Conservation (phyloP, 1,140 invertebrate genomes). For the Penaeus japonicus region DNA sequence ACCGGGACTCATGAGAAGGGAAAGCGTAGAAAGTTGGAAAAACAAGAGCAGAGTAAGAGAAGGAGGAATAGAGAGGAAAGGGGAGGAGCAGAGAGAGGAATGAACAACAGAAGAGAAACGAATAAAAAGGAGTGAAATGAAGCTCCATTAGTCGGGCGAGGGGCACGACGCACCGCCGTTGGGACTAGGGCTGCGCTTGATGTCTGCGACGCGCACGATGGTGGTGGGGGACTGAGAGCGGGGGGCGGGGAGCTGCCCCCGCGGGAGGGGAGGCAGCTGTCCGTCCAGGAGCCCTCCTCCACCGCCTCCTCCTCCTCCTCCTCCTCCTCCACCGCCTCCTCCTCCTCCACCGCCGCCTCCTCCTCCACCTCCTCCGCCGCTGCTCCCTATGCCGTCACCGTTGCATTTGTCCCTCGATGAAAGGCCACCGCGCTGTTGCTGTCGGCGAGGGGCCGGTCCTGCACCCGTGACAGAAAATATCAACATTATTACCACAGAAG, state of each 20-base stretch:
- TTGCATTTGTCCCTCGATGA: slow-evolving; percentile 33
- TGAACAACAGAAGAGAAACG: not conserved
- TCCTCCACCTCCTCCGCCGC: not conserved
- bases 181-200: slow-evolving; percentile 51
- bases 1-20: not conserved
- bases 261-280: not conserved
- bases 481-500: slow-evolving; percentile 20
- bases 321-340: too few species aligned
- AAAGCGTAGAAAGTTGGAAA: too few species aligned
- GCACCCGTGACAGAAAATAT: slow-evolving; percentile 38
- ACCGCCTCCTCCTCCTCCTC: too few species aligned
- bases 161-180: slow-evolving; percentile 24
- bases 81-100: not conserved
- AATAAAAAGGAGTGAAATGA: not conserved
- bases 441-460: slow-evolving; percentile 52
- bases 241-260: not conserved
- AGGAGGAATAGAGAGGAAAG: not conserved
- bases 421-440: slow-evolving; percentile 28
- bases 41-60: not conserved
- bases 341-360: too few species aligned
- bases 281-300: too few species aligned
- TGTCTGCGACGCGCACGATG: slow-evolving; percentile 37
- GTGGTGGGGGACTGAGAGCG: slow-evolving; percentile 31
- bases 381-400: slow-evolving; percentile 27
- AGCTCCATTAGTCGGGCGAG: slow-evolving; percentile 30